Percentiles rank a stretch among this genome's conserved stretches.
phyloP scores from a whole-genome alignment of 2,797 vertebrate species.

The Megaceryle alcyon region DNA sequence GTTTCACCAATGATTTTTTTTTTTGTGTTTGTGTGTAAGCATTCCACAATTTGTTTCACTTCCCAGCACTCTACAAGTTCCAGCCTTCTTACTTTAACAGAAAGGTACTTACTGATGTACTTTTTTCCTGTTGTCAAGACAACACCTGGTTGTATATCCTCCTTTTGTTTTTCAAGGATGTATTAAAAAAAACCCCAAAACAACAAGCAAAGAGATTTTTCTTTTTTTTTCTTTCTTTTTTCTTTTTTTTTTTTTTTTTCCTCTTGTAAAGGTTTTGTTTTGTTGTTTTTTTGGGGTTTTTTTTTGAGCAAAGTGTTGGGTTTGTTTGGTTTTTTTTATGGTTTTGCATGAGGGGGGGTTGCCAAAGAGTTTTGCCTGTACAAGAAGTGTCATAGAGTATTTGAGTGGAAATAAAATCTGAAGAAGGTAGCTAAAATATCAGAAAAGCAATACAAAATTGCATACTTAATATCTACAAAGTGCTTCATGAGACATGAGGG shows the following conservation, averaged over 20 bases:
- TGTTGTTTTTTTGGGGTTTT: too few species aligned
- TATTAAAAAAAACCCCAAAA: neutral
- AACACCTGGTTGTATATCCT: neutral
- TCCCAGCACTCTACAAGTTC: neutral
- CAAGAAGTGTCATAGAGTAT: neutral
- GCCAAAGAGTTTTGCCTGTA: neutral
- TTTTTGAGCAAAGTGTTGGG: neutral
- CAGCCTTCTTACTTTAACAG: neutral
- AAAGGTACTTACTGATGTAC: neutral
- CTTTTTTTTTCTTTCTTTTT: accelerated
- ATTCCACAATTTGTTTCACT: neutral
- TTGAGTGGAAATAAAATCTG: neutral
- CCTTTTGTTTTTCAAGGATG: neutral
- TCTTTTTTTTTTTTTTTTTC: too few species aligned
- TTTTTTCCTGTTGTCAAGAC: neutral
- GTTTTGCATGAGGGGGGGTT: neutral
- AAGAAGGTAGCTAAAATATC: neutral
- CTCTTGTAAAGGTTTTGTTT: neutral
- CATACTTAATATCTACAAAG: neutral
- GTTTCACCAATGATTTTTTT: neutral
- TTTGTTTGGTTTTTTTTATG: neutral
- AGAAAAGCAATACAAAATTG: neutral
- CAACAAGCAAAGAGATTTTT: neutral
- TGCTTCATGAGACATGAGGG: neutral
- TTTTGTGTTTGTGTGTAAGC: neutral